Conservation (phyloP, 1,140 invertebrate species). For the Antheraea pernyi region DNA sequence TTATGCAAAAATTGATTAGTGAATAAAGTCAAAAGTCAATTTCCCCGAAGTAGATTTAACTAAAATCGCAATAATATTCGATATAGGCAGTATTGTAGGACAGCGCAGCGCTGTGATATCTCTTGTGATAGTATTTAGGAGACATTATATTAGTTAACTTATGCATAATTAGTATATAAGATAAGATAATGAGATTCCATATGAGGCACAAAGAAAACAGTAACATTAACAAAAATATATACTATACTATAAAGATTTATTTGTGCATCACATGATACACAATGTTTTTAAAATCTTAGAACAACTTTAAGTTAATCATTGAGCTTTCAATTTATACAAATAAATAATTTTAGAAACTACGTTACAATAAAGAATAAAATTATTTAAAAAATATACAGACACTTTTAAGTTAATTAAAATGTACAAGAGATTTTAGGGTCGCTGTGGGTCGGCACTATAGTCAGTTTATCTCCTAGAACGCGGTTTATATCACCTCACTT, state of each 20-base stretch:
- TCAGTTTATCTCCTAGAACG: slow-evolving; percentile 34
- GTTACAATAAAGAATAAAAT: slow-evolving; percentile 36
- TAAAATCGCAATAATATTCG: background rate
- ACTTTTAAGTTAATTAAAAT: slow-evolving; percentile 36
- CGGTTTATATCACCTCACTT: slow-evolving; percentile 90
- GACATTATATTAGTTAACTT: background rate
- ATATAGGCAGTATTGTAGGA: background rate
- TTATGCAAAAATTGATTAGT: no score
- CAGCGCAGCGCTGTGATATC: background rate
- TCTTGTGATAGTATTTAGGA: background rate
- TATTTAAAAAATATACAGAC: slow-evolving; percentile 46
- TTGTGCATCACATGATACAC: slow-evolving; percentile 60
- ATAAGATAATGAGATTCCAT: slow-evolving; percentile 68
- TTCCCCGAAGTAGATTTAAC: background rate
- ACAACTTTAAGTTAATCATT: slow-evolving; percentile 70
- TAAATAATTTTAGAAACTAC: slow-evolving; percentile 69
- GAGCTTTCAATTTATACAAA: slow-evolving; percentile 77
- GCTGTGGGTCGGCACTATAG: slow-evolving; percentile 3
- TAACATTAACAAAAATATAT: slow-evolving; percentile 61
- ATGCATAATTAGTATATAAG: slow-evolving; percentile 4
- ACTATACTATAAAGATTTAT: slow-evolving; percentile 38
- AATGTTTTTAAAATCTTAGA: slow-evolving; percentile 56
- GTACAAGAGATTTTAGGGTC: slow-evolving; percentile 41
- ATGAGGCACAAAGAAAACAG: slow-evolving; percentile 69
- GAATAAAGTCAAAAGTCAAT: background rate